These are phyloP conservation scores for Tyrophagus putrescentiae DNA, from an alignment of 1,140 invertebrate species.

Conservation along the genomic window DNA sequence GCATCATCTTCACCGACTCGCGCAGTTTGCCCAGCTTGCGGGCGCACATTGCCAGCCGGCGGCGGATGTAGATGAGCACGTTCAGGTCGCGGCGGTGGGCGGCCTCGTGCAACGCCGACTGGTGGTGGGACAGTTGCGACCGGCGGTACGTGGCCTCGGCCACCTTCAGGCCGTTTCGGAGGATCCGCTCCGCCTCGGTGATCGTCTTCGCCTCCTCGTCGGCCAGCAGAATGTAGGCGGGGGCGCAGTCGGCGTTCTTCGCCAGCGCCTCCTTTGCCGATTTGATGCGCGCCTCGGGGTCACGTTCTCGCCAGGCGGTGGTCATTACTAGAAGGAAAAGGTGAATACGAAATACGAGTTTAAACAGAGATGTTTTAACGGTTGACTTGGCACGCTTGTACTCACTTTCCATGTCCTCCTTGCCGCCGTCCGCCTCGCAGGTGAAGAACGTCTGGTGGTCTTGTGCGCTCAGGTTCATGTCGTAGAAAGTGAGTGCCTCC, in stretches of 20 bases:
- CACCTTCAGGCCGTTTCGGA: conserved; percentile 70
- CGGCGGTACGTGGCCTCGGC: conserved; percentile 72
- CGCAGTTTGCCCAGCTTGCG: conserved; percentile 57
- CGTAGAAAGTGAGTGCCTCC: conserved; percentile 93
- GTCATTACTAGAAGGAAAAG: conserved; percentile 59
- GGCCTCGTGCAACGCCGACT: conserved; percentile 57
- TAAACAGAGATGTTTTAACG: conserved; percentile 8
- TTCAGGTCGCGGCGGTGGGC: conserved; percentile 82
- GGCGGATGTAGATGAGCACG: conserved; percentile 85
- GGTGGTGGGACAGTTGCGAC: conserved; percentile 59
- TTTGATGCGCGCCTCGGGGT: conserved; percentile 76
- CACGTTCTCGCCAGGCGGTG: conserved; percentile 88
- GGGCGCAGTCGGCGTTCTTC: conserved; percentile 75
- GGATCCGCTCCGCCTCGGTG: conserved; percentile 62
- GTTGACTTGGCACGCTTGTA: conserved; percentile 9
- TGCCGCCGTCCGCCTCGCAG: conserved; percentile 73
- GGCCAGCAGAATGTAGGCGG: conserved; percentile 83
- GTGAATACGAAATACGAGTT: conserved; percentile 20
- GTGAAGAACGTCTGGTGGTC: conserved; percentile 98
- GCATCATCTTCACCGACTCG: conserved; percentile 23
- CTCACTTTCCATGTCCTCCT: conserved; percentile 76
- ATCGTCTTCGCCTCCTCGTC: conserved; percentile 92
- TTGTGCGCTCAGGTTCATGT: conserved; percentile 97
- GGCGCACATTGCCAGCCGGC: conserved; percentile 89
- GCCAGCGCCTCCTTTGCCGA: conserved; percentile 78